Base-by-base conservation (phyloP, 2,113 vertebrate species). In the Python bivittatus region DNA sequence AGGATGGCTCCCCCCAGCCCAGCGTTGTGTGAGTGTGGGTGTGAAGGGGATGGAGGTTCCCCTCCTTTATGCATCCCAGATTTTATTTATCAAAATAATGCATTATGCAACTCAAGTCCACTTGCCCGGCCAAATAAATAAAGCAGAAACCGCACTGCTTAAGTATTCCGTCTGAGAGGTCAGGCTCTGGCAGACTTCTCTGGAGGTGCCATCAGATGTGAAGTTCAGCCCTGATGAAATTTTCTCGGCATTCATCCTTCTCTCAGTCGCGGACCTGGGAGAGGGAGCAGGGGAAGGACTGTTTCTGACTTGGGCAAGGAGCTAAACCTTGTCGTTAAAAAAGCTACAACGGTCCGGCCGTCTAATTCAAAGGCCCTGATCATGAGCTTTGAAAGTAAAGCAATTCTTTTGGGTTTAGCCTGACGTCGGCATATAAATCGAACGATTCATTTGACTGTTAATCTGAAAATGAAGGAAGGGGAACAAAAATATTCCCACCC, bases 221-320 rank as follows among this genome's bases (percentile, higher is more conserved):
- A 88, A 88, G 29, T 92, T 88, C 48, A 72, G 22, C 88, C 93
- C 91, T 92, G n/a, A 88, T 92, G 90, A 88, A 84, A 84, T 94
- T 93, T 29, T 9, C 94, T 92, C 89, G 92, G 61, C 33, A 85
- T 87, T 91, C 89, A 64, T 87, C 68, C 48, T 27, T 10, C 52
- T 15, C 15, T n/a, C 38, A 23, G 38, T 3, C 8, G 9, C 7
- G 86, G 44, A 86, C n/a, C 44, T 68, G 13, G 5, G 38, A 90
- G 5, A 29, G 23, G 1, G 0, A 56, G 25, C 10, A 20, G 25
- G n/a, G 5, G 48, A 44, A 64, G 42, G 38, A 54, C 12, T 20
- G 17, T 6, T 17, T 57, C 3, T 33, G 29, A 4, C 23, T 25
- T 8, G 54, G 6, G 17, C 52, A 79, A 12, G 9, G 61, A 10